phyloP scores from a whole-genome alignment of 2,113 vertebrate genomes.

The Hemichromis elongatus region DNA sequence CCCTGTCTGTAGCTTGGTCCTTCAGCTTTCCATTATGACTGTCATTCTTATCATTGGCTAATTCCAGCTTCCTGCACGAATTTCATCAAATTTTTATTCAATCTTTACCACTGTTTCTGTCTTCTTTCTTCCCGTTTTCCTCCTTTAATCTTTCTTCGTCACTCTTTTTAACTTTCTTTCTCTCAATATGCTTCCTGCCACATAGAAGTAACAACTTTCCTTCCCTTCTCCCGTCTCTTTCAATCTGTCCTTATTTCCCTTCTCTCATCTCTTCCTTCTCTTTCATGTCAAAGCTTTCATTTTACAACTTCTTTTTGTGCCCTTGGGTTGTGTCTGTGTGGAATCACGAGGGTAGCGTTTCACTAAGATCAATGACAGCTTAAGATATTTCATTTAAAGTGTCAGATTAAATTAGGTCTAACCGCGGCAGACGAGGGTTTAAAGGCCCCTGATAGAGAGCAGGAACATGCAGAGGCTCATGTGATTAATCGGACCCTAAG shows the following conservation, averaged over 20 bases:
- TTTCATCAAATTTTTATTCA: background rate
- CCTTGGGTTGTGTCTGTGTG: background rate
- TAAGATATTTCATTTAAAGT: conserved; percentile 34
- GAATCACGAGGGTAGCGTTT: conserved; percentile 2
- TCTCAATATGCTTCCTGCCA: background rate
- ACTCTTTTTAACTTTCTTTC: background rate
- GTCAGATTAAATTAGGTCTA: conserved; percentile 41
- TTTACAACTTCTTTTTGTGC: conserved; percentile 20
- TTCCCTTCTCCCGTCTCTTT: background rate
- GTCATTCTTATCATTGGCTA: background rate
- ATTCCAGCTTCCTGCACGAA: background rate
- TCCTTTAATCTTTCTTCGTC: background rate
- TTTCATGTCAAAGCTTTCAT: conserved; percentile 31
- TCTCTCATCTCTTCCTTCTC: background rate
- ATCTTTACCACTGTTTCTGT: background rate
- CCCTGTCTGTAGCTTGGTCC: conserved; percentile 8
- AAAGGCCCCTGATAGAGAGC: conserved; percentile 10
- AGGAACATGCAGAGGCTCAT: background rate
- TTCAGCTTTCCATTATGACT: background rate
- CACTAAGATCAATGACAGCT: conserved; percentile 19
- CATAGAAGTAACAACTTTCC: background rate
- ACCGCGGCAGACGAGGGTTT: conserved; percentile 16
- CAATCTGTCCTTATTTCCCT: background rate
- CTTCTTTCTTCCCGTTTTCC: background rate
- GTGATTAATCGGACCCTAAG: conserved; percentile 44